Evolutionary conservation across 2,113 vertebrate genomes (phyloP), one percentile per base, ranked within the genome.

Genomic region (Myotis brandtii): DNA sequence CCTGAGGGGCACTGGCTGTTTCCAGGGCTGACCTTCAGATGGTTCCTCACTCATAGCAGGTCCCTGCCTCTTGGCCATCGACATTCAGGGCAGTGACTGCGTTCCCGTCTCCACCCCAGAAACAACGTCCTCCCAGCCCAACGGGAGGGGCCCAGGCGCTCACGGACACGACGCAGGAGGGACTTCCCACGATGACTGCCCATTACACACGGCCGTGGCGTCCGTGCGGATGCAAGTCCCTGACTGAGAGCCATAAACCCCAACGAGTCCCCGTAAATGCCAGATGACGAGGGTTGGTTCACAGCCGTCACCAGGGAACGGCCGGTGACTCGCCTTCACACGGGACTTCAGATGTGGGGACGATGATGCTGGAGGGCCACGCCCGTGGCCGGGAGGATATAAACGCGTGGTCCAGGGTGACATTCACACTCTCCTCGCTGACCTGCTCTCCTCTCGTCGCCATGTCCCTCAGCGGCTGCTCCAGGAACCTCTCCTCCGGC

Each of bases 401-500:
- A 97, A 88, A 76, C 16, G 3, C 23, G 6, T 27, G 16, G 17
- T 16, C 48, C 8, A 69, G 73, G 30, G 73, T 2, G 46, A n/a
- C 50, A 11, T 8, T 40, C 84, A 86, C 56, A 82, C 64, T 43
- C 66, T 73, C 56, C 43, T 73, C 40, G 1, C 48, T 50, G 56
- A n/a, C 50, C 75, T 50, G 11, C 91, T 84, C 83, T 50, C 9
- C 14, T 10, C 82, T 93, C 3, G 2, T 46, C 72, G 91, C 18
- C 46, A 96, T 96, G 92, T 18, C 95, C 32, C 69, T 80, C 75
- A 32, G 18, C 81, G 84, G 70, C 89, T 48, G 20, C 27, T 79
- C 96, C 50, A 43, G 82, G 75, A 97, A 62, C 70, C 67, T 62
- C 92, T 88, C 92, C 52, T 88, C 92, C 52, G 3, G 6, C 23